These are phyloP conservation scores for Catocala sponsa DNA, from an alignment of 2,888 invertebrate species.

Conservation along the genomic window DNA sequence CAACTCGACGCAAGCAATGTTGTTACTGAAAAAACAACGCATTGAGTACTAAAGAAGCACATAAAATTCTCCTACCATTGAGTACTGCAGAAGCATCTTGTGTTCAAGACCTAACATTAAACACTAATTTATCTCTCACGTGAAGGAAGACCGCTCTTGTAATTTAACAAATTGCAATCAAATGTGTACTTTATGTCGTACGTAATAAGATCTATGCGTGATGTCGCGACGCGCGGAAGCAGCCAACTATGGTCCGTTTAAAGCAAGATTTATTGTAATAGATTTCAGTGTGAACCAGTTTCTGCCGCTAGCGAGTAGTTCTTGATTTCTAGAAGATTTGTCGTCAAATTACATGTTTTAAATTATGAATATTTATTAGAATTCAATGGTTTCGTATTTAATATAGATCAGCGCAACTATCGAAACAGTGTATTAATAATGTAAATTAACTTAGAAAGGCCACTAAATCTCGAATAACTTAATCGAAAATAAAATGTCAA, in stretches of 20 bases:
- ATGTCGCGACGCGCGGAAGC: slow-evolving; percentile 34
- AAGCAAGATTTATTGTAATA: slow-evolving; percentile 71
- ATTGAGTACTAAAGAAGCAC: no score
- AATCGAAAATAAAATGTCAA: no score
- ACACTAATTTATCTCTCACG: slow-evolving; percentile 47
- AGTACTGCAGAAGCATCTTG: neutral
- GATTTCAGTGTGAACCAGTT: slow-evolving; percentile 64
- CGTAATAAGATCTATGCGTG: slow-evolving; percentile 41
- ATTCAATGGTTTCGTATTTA: no score
- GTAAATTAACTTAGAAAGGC: neutral
- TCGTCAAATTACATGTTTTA: neutral
- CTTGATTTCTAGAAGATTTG: slow-evolving; percentile 20
- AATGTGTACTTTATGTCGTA: slow-evolving; percentile 53
- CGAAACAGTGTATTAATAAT: neutral
- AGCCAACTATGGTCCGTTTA: slow-evolving; percentile 48
- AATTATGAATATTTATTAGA: neutral
- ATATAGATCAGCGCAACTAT: no score
- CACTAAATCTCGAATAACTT: no score
- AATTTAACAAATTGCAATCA: slow-evolving; percentile 54
- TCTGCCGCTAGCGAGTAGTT: slow-evolving; percentile 46
- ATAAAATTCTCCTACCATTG: neutral
- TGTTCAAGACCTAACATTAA: slow-evolving; percentile 21
- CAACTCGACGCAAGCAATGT: no score
- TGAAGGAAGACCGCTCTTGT: slow-evolving; percentile 68
- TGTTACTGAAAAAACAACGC: no score